These are phyloP conservation scores for Phalacrocorax pelagicus DNA, from an alignment of 2,113 vertebrate genomes.

Conservation along the genomic window DNA sequence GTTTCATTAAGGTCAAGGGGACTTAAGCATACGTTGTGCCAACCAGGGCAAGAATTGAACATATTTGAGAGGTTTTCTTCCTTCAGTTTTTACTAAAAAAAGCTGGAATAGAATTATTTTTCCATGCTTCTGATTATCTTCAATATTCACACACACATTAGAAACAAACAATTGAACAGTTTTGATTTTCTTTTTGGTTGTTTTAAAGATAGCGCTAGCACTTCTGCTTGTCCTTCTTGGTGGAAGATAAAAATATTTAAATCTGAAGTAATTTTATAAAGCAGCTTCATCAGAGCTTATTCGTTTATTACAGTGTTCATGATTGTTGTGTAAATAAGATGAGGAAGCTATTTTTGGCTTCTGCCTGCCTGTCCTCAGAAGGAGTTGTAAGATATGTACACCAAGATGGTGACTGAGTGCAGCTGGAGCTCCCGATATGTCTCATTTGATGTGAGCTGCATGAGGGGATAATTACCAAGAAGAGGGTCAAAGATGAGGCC, in stretches of 20 bases:
- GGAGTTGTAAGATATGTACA: not conserved
- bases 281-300: conserved; percentile 52
- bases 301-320: conserved; percentile 54
- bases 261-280: conserved; percentile 56
- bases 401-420: conserved; percentile 9
- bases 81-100: not conserved
- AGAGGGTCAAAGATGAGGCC: not conserved
- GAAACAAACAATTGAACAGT: not conserved
- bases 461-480: not conserved
- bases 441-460: not conserved
- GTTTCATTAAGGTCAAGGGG: not conserved
- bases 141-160: not conserved
- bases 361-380: conserved; percentile 15
- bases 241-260: conserved; percentile 42
- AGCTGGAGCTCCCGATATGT: conserved; percentile 21
- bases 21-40: not conserved
- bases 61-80: not conserved
- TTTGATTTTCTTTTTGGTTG: not conserved
- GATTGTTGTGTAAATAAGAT: conserved; percentile 62
- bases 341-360: conserved; percentile 39
- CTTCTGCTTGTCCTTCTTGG: conserved; percentile 8
- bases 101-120: not conserved
- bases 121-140: not conserved
- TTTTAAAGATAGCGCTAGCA: conserved; percentile 3
- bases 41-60: not conserved